Evolutionary conservation across 1,140 invertebrate genomes (phyloP), one percentile per base, ranked within the genome.

Genomic region (Atopsyche davidsoni): DNA sequence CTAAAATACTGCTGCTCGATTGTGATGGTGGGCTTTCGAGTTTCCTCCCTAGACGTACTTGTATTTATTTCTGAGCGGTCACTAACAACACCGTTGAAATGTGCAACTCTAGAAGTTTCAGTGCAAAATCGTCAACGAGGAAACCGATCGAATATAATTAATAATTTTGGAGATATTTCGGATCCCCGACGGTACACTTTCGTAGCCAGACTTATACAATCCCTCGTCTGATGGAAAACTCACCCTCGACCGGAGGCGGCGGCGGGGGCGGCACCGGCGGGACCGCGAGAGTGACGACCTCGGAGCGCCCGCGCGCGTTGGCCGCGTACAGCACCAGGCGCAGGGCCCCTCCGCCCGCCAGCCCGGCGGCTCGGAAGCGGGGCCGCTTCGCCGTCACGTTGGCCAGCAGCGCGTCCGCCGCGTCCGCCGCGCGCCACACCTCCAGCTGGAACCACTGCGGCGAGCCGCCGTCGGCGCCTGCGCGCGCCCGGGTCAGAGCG

Each of bases 401-500:
- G 1, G 66, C 68, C 4, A 73, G 64, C 13, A 77, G 55, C 13
- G 64, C 65, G 6, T 74, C 71, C n/a, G 64, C 63, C 4, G 60
- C 65, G 63, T 32, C 17, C 31, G 44, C 23, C 48, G 25, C 28
- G 69, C 64, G n/a, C 40, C 72, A 76, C 28, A 87, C 78, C 67
- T 92, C 89, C 28, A 89, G 69, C 35, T 89, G 69, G 67, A 92
- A 94, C 10, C 79, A 77, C 67, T 92, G 90, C 14, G 81, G 77
- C n/a, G 93, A 70, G 0, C 92, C 91, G 3, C 91, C 90, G 67
- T 93, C 90, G 67, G 92, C 93, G 6, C 90, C 90, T 19, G 10
- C 14, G 34, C 22, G 21, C 21, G 18, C n/a, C 40, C 60, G 56
- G 22, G 17, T 31, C 17, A 34, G n/a, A 42, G 32, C 6, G 25